A percentile compares a stretch with the other conserved stretches of the same genome.
Conservation (phyloP, 2,113 vertebrate genomes). For the Sciurus niger region DNA sequence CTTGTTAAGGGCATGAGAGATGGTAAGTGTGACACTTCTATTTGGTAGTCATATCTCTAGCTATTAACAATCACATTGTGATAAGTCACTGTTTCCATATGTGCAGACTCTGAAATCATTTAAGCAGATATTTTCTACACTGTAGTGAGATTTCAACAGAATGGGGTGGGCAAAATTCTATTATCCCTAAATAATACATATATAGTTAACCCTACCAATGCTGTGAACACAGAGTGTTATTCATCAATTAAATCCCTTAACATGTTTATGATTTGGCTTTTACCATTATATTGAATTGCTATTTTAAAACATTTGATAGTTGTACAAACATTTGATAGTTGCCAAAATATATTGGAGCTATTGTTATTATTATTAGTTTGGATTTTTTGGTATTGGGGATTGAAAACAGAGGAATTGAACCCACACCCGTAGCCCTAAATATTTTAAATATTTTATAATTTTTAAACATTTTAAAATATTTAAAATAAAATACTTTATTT, state of each 20-base stretch:
- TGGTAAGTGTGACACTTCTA: slow-evolving; percentile 57
- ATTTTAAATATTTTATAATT: no score
- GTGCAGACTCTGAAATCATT: background rate
- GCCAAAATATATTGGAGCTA: background rate
- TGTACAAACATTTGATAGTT: background rate
- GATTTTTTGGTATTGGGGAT: no score
- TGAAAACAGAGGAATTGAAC: no score
- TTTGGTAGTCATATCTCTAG: slow-evolving; percentile 31
- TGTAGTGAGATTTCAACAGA: background rate
- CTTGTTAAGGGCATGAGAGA: slow-evolving; percentile 55
- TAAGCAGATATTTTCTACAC: background rate
- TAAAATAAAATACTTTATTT: no score
- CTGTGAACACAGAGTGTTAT: background rate
- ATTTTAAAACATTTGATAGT: background rate
- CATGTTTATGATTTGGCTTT: background rate
- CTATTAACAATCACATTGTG: slow-evolving; percentile 57
- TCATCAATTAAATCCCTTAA: background rate
- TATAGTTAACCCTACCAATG: background rate
- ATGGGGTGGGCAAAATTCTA: background rate
- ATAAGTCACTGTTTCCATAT: slow-evolving; percentile 50
- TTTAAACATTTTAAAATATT: no score
- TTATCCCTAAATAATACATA: background rate
- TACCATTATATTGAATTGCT: background rate
- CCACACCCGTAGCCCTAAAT: no score
- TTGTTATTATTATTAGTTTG: background rate